These are phyloP conservation scores for Phalloptychus januarius DNA, from an alignment of 2,797 vertebrate species.

Conservation along the genomic window DNA sequence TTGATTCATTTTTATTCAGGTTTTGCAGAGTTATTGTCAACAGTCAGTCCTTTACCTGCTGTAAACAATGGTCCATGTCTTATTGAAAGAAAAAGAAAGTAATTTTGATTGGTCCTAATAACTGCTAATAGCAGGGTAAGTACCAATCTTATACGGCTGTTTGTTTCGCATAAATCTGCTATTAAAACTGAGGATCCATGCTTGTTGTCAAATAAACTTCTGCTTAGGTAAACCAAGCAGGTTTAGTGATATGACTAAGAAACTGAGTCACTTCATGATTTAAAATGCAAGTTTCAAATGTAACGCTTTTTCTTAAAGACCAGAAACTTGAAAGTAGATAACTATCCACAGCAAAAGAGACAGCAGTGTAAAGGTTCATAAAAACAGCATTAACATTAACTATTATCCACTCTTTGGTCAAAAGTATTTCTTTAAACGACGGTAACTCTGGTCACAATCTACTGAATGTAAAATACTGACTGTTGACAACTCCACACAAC, in stretches of 20 bases:
- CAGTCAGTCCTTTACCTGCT: background rate
- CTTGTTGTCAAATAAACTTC: background rate
- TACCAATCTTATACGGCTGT: background rate
- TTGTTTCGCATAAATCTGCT: background rate
- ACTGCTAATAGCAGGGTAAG: background rate
- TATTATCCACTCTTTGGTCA: background rate
- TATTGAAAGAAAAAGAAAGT: background rate
- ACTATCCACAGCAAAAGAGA: background rate
- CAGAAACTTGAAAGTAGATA: background rate
- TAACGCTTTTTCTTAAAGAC: background rate
- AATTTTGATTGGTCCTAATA: background rate
- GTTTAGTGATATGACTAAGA: background rate
- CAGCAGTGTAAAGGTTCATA: background rate
- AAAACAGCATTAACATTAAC: background rate
- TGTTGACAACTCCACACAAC: background rate
- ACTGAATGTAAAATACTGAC: background rate
- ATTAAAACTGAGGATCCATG: background rate
- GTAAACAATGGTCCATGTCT: background rate
- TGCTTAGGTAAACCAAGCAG: background rate
- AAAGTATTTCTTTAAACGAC: background rate
- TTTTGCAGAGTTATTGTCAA: background rate
- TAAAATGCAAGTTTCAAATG: background rate
- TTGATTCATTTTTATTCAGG: background rate
- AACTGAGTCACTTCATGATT: background rate
- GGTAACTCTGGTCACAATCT: background rate